Percentiles rank a stretch among this genome's conserved stretches.
Evolutionary conservation across 1,140 invertebrate species (phyloP).

Genomic region (Scaptomyza graminum): DNA sequence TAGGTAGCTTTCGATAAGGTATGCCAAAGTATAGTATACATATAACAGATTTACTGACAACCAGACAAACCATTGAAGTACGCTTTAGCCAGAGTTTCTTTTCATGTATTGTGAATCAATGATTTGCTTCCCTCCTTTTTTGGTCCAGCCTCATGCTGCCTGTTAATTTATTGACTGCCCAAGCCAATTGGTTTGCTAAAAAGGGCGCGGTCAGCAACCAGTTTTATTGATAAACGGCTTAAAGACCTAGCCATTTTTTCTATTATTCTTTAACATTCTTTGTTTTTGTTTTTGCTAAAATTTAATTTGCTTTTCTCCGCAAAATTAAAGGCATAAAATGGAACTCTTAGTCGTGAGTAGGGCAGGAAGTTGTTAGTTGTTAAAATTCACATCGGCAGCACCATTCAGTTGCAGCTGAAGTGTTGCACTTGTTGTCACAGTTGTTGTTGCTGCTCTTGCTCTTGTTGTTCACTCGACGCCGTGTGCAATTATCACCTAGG

Average conservation of each 20-base stretch:
- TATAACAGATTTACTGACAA: conserved; percentile 27
- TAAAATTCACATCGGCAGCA: conserved; percentile 49
- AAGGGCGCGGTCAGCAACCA: conserved; percentile 29
- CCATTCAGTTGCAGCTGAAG: conserved; percentile 59
- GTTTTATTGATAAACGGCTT: conserved; percentile 62
- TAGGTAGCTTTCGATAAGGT: conserved; percentile 19
- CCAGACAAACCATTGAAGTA: conserved; percentile 62
- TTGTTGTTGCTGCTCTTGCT: conserved; percentile 24
- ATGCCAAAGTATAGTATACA: conserved; percentile 28
- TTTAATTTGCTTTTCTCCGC: conserved; percentile 29
- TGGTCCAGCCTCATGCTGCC: conserved; percentile 38
- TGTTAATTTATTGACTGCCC: conserved; percentile 67
- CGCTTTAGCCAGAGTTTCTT: conserved; percentile 26
- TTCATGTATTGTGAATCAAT: conserved; percentile 7
- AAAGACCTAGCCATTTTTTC: conserved; percentile 6
- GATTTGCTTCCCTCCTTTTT: not conserved
- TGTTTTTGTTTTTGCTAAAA: conserved; percentile 5
- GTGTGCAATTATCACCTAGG: conserved; percentile 73
- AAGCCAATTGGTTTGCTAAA: conserved; percentile 27
- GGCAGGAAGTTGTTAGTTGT: conserved; percentile 71
- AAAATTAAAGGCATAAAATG: conserved; percentile 67
- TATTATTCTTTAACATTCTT: too few species aligned
- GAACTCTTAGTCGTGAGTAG: conserved; percentile 19
- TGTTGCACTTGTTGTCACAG: conserved; percentile 42
- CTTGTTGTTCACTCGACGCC: conserved; percentile 55